Conservation (phyloP, 1,140 invertebrate species). For the Hypothenemus hampei region DNA sequence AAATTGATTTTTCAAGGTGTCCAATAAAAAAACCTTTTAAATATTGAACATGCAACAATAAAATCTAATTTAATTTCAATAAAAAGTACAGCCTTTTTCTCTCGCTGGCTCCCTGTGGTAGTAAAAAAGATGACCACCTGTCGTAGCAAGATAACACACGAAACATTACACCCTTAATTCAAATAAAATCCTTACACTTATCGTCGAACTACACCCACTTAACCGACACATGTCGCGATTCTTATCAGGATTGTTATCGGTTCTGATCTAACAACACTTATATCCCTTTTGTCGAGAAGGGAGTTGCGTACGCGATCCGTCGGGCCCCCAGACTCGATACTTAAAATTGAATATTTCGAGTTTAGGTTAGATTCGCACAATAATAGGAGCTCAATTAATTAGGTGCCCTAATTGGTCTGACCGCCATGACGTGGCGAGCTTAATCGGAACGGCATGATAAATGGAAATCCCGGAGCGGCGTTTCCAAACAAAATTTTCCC, state of each 20-base stretch:
- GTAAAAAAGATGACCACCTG: slow-evolving; percentile 12
- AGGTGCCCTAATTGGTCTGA: not conserved
- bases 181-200: slow-evolving; percentile 12
- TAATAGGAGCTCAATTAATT: not conserved
- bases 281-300: too few relatives aligned
- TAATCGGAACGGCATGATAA: not conserved
- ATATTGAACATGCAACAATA: too few relatives aligned
- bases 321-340: too few relatives aligned
- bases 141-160: not conserved
- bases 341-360: too few relatives aligned
- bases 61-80: too few relatives aligned
- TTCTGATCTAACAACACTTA: slow-evolving; percentile 13
- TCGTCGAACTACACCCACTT: slow-evolving; percentile 13
- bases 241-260: slow-evolving; percentile 8
- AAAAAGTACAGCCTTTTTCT: too few relatives aligned
- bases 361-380: too few relatives aligned
- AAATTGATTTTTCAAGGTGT: too few relatives aligned
- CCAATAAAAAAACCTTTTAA: too few relatives aligned
- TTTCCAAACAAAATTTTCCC: not conserved
- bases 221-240: slow-evolving; percentile 21
- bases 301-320: too few relatives aligned
- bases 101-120: too few relatives aligned
- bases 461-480: not conserved
- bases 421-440: not conserved
- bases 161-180: slow-evolving; percentile 5